Evolutionary conservation across 1,140 invertebrate genomes (phyloP), one percentile per base, ranked within the genome.

Genomic region (Macrobrachium rosenbergii): DNA sequence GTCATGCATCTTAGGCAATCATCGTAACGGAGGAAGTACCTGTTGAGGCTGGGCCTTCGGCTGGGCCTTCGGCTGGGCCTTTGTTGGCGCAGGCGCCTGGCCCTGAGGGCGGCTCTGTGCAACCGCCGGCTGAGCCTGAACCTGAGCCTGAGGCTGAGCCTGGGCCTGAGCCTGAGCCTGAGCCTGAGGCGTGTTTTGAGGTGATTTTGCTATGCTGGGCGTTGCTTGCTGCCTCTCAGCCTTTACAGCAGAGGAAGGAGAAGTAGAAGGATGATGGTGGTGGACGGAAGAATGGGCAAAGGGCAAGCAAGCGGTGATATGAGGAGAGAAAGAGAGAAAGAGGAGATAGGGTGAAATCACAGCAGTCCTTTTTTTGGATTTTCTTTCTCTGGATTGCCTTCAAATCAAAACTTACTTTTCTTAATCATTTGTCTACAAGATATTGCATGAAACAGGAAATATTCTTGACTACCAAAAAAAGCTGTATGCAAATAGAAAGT

Each of bases 51-150:
- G 64, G 16, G 64, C 43, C 23, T 69, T 82, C 11, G 37, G 64
- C 69, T 82, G 81, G 52, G 81, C 64, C 21, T 82, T 82, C 11
- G 37, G 64, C 69, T 82, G 81, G 52, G 81, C 64, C 21, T 82
- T 82, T 1, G 21, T 14, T 81, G 21, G 79, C 14, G 37, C 79
- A 23, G 64, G 79, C 37, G 62, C 16, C n/a, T n/a, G 78, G 60
- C 12, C 78, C 43, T 81, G 60, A 81, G 52, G 23, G 45, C 6
- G 78, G 60, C 63, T 62, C 62, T 63, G 72, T 45, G 72, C 37
- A 52, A 3, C 72, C 60, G 43, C n/a, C 28, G 58, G 58, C 21
- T 62, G 77, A 58, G 14, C 77, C n/a, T 78, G 17, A n/a, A 60
- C 21, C 76, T 59, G 69, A 73, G 28, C 28, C 28, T 37, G 28